Evolutionary conservation across 2,113 vertebrate species (phyloP).

Genomic region (Sinocyclocheilus grahami): DNA sequence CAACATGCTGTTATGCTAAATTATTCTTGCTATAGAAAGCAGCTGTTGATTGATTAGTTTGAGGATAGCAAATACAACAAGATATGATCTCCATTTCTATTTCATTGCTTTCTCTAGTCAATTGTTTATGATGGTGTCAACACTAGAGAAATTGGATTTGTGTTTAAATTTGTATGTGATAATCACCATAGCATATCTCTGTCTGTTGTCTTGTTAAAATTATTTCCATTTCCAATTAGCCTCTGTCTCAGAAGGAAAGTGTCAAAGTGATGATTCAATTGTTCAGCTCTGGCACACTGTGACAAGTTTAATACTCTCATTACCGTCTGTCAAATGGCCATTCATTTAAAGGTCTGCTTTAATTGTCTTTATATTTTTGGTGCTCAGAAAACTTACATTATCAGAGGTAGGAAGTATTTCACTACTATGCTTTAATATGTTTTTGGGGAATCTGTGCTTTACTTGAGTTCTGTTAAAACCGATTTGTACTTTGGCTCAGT

Average conservation of each 20-base stretch:
- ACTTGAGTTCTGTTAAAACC: too few relatives aligned
- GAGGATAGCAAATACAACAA: neutral
- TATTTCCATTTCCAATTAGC: constrained; percentile 59
- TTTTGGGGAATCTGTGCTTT: neutral
- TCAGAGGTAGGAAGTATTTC: neutral
- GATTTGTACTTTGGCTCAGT: too few relatives aligned
- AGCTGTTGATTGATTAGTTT: neutral
- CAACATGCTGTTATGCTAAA: constrained; percentile 5
- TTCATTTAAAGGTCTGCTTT: neutral
- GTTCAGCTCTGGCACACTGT: constrained; percentile 31
- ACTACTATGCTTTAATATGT: neutral
- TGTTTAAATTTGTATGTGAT: constrained; percentile 11
- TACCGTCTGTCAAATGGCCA: constrained; percentile 43
- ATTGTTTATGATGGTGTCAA: neutral
- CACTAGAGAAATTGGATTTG: neutral
- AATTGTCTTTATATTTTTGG: constrained; percentile 35
- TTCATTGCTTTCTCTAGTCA: neutral
- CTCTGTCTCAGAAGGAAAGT: constrained; percentile 40
- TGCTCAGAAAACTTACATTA: constrained; percentile 46
- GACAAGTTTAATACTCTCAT: constrained; percentile 5
- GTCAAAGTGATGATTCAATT: constrained; percentile 21
- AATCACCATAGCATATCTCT: neutral
- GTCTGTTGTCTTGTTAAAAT: neutral
- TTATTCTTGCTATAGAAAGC: neutral
- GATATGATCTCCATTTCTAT: neutral